These are phyloP conservation scores for Poeciliopsis occidentalis DNA, from an alignment of 2,113 vertebrate genomes.

Conservation along the genomic window DNA sequence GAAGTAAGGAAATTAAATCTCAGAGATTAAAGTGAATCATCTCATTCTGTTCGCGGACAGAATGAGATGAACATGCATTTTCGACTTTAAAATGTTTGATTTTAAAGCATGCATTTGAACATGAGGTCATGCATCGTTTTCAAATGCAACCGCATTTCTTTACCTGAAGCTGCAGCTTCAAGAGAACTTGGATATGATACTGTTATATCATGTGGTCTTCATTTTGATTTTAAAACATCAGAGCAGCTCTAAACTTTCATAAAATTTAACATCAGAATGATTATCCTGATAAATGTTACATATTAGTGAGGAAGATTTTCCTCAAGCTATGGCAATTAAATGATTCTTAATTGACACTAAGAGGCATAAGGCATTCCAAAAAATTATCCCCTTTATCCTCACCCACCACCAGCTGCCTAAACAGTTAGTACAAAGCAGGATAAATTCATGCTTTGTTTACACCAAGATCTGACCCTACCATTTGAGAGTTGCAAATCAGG, in stretches of 20 bases:
- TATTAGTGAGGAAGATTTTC: not conserved
- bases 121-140: slow-evolving; percentile 18
- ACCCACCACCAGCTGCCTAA: too few relatives aligned
- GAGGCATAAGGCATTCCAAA: not conserved
- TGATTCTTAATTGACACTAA: not conserved
- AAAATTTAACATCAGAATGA: not conserved
- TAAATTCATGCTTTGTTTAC: not conserved
- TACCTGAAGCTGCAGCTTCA: not conserved
- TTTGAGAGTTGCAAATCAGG: not conserved
- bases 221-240: not conserved
- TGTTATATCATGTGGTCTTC: not conserved
- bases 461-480: not conserved
- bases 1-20: slow-evolving; percentile 45
- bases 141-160: not conserved
- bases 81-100: too few relatives aligned
- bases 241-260: not conserved
- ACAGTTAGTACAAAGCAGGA: not conserved
- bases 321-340: not conserved
- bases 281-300: not conserved
- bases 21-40: slow-evolving; percentile 54
- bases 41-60: slow-evolving; percentile 8
- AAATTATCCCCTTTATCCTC: not conserved
- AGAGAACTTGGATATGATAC: not conserved
- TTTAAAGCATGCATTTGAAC: too few relatives aligned
- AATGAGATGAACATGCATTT: too few relatives aligned